Evolutionary conservation across 1,140 invertebrate genomes (phyloP).

Genomic region (Neodiprion pinetum): DNA sequence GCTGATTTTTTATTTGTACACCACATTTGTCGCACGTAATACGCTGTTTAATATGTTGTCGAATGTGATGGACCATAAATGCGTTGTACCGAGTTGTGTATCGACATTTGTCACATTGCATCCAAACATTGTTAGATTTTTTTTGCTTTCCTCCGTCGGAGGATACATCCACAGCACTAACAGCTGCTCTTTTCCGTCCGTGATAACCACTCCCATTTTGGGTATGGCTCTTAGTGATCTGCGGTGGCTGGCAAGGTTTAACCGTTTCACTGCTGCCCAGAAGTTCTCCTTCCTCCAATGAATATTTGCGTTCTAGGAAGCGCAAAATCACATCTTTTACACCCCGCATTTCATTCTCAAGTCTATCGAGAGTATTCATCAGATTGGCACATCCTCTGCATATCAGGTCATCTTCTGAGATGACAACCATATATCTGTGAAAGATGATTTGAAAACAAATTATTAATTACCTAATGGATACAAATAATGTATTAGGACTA

Average conservation of each 20-base stretch:
- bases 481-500: too few species aligned
- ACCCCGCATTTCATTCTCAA: constrained; percentile 49
- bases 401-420: constrained; percentile 58
- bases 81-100: constrained; percentile 52
- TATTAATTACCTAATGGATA: too few species aligned
- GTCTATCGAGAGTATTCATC: constrained; percentile 53
- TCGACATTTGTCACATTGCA: constrained; percentile 56
- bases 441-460: not conserved
- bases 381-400: constrained; percentile 56
- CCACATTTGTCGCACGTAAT: constrained; percentile 34
- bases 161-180: constrained; percentile 14
- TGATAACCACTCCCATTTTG: constrained; percentile 22
- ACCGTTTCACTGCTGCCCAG: constrained; percentile 32
- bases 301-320: constrained; percentile 56
- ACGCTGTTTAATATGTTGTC: constrained; percentile 40
- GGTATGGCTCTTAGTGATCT: constrained; percentile 31
- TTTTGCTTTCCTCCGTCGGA: constrained; percentile 24
- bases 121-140: constrained; percentile 39
- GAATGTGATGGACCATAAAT: constrained; percentile 49
- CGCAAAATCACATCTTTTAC: constrained; percentile 42
- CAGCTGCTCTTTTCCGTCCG: constrained; percentile 35
- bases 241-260: constrained; percentile 38
- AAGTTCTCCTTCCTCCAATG: constrained; percentile 50
- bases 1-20: constrained; percentile 22
- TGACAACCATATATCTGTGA: constrained; percentile 56